These are phyloP conservation scores for Heteromormyrus szaboi DNA, from an alignment of 2,797 vertebrate genomes.

Conservation along the genomic window DNA sequence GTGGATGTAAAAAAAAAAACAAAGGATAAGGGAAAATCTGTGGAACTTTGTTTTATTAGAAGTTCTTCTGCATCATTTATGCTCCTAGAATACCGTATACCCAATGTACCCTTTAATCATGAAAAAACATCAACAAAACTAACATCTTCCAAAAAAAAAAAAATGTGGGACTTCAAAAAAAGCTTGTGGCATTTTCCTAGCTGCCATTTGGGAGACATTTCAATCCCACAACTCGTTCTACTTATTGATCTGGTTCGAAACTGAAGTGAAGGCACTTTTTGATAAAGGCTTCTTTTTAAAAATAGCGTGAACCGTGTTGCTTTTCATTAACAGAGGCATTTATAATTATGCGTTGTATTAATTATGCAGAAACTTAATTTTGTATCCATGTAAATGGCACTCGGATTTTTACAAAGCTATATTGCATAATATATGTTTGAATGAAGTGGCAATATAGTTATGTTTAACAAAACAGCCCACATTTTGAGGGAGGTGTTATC, in stretches of 20 bases:
- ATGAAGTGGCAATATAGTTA: not conserved
- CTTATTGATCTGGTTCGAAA: not conserved
- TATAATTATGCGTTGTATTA: not conserved
- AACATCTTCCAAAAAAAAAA: not conserved
- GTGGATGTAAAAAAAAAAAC: constrained; percentile 8
- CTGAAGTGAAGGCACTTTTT: not conserved
- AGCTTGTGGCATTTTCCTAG: not conserved
- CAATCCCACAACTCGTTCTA: not conserved
- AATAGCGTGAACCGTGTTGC: not conserved
- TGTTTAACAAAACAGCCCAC: not conserved
- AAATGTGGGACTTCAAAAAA: not conserved
- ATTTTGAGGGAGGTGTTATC: not conserved
- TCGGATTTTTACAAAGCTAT: not conserved
- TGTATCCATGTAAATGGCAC: not conserved
- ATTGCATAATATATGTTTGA: not conserved
- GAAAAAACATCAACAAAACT: not conserved
- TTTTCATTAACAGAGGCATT: not conserved
- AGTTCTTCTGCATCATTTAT: not conserved
- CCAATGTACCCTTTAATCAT: not conserved
- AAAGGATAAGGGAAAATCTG: not conserved
- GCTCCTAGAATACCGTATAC: not conserved
- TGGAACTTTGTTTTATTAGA: not conserved
- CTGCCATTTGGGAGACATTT: not conserved
- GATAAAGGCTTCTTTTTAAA: not conserved
- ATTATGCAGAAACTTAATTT: not conserved